Conservation (phyloP, 2,888 invertebrate genomes). For the Branchellion lobata region DNA sequence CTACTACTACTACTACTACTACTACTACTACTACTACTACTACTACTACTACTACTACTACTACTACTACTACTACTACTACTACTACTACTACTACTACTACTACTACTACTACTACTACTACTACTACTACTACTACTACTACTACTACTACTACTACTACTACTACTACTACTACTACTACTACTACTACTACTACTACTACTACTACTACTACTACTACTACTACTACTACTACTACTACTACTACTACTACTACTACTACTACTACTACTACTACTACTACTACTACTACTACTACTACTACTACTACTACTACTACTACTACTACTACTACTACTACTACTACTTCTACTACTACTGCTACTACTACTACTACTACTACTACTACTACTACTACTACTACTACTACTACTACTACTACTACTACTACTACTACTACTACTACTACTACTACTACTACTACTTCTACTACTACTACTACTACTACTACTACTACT, state of each 20-base stretch:
- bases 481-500: slow-evolving; percentile 22
- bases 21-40: neutral
- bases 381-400: slow-evolving; percentile 22
- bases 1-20: neutral
- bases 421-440: slow-evolving; percentile 22
- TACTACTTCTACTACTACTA: slow-evolving; percentile 18
- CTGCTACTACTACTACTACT: slow-evolving; percentile 12
- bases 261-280: too few relatives aligned
- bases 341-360: slow-evolving; percentile 10
- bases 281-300: too few relatives aligned
- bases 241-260: too few relatives aligned
- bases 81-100: slow-evolving; percentile 5
- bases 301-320: too few relatives aligned
- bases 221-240: too few relatives aligned
- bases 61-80: neutral
- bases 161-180: too few relatives aligned
- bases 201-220: too few relatives aligned
- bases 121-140: too few relatives aligned
- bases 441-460: slow-evolving; percentile 19
- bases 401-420: slow-evolving; percentile 21
- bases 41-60: neutral
- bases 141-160: too few relatives aligned
- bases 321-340: too few relatives aligned
- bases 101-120: too few relatives aligned
- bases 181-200: too few relatives aligned